Evolutionary conservation across 1,140 invertebrate genomes (phyloP), one percentile per base, ranked within the genome.

Genomic region (Lethocerus indicus): DNA sequence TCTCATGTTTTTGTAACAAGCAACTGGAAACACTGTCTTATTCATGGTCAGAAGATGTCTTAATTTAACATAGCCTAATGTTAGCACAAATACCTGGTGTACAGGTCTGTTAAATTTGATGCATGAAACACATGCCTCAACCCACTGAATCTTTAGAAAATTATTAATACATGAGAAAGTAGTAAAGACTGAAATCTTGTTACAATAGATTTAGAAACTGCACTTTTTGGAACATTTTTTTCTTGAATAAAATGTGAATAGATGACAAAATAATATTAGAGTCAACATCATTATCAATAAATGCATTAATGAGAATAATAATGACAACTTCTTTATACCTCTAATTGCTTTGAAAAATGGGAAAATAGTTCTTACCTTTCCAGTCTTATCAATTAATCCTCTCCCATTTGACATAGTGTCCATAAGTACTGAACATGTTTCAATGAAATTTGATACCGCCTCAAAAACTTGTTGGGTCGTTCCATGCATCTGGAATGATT

Each of bases 391-490:
- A n/a, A n/a, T n/a, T n/a, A n/a, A n/a, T n/a, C n/a, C n/a, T n/a
- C n/a, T n/a, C n/a, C n/a, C n/a, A n/a, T 18, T 32, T 26, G 25
- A 50, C 12, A 20, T 9, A 7, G 21, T 28, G 6, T 32, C 36
- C 28, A 50, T 50, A 7, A 26, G n/a, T 21, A 26, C 23, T 1
- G 37, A 21, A 29, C 48, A 50, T 36, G 24, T 27, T 20, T 50
- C 39, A 25, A 50, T 50, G 24, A 50, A 50, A 20, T 18, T 16
- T 26, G 37, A 40, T 13, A 50, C 7, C n/a, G 48, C 48, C 3
- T 50, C 48, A 42, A 50, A 50, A 2, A 50, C 39, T 24, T 16
- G 41, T n/a, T 42, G 25, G 3, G 48, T 42, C 25, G 23, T 44
- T 6, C 42, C 42, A 25, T 27, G 28, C 16, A 26, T 2, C 28